Evolutionary conservation across 2,113 vertebrate species (phyloP), one percentile per base, ranked within the genome.

Genomic region (Cheilinus undulatus): DNA sequence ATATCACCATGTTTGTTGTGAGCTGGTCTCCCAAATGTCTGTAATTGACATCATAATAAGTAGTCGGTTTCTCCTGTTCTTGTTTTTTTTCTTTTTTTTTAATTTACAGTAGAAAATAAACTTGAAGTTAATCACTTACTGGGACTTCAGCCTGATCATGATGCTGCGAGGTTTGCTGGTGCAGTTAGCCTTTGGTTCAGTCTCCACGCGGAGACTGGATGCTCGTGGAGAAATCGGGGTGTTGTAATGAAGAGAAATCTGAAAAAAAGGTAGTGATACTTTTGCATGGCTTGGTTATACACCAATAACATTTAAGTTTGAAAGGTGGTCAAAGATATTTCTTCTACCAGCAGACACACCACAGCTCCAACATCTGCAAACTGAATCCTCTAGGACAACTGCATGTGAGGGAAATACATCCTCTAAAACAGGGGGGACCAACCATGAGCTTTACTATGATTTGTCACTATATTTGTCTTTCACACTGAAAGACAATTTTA

Each of bases 211-310:
- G 28, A 93, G 19, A 27, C 50, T 69, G 2, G 56, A 40, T 28
- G 0, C 26, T 2, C 43, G 22, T 27, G 42, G 0, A 9, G 83
- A 83, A 70, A 87, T 84, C 9, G 90, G 92, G 61, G 92, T 71
- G 74, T 93, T 92, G 66, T 90, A 92, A 45, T 66, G 43, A 17
- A 88, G 53, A 43, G 88, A 68, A 64, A 91, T 57, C 92, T 93
- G 24, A 22, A 24, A 40, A 4, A n/a, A 27, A 19, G 27, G 24
- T 12, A 15, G 24, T 12, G 4, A 40, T 4, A 17, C 19, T 42
- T 17, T 42, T n/a, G n/a, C n/a, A n/a, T n/a, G n/a, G n/a, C n/a
- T n/a, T n/a, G n/a, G n/a, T n/a, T n/a, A n/a, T n/a, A n/a, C n/a
- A n/a, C n/a, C n/a, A n/a, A n/a, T n/a, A n/a, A n/a, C n/a, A n/a